These are phyloP conservation scores for Diplazon laetatorius DNA, from an alignment of 2,888 invertebrate species.

Conservation along the genomic window DNA sequence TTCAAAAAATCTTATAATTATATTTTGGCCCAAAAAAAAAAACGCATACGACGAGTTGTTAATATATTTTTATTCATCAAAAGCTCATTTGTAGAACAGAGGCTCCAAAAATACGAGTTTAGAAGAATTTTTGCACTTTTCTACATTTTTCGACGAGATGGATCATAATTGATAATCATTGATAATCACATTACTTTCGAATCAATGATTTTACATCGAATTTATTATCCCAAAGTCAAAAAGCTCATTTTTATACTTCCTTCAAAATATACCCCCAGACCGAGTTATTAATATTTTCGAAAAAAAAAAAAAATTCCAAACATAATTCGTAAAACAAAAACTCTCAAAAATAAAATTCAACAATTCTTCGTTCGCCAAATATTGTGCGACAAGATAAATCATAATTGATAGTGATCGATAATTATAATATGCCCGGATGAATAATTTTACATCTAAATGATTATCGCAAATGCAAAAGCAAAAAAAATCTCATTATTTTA, in stretches of 20 bases:
- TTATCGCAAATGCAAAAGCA: neutral
- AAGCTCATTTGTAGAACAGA: too few relatives aligned
- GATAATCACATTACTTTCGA: constrained; percentile 20
- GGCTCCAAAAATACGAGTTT: too few relatives aligned
- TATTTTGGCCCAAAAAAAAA: too few relatives aligned
- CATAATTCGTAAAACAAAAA: too few relatives aligned
- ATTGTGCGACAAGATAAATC: neutral
- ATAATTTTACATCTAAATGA: constrained; percentile 23
- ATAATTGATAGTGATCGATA: constrained; percentile 40
- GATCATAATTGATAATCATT: constrained; percentile 28
- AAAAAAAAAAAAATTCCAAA: too few relatives aligned
- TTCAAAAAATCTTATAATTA: too few relatives aligned
- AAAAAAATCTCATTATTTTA: constrained; percentile 7
- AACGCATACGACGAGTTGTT: too few relatives aligned
- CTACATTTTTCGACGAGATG: neutral
- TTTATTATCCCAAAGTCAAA: neutral
- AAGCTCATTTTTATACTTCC: constrained; percentile 6
- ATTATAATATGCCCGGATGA: constrained; percentile 20
- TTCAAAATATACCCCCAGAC: too few relatives aligned
- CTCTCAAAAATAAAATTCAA: too few relatives aligned
- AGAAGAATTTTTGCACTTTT: neutral
- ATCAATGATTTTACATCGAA: constrained; percentile 30
- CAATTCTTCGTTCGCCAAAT: too few relatives aligned
- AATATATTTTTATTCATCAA: too few relatives aligned
- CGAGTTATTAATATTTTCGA: too few relatives aligned